Percentiles rank a stretch among this genome's conserved stretches.
Conservation (phyloP, 2,888 invertebrate species). For the Apantesis nais region DNA sequence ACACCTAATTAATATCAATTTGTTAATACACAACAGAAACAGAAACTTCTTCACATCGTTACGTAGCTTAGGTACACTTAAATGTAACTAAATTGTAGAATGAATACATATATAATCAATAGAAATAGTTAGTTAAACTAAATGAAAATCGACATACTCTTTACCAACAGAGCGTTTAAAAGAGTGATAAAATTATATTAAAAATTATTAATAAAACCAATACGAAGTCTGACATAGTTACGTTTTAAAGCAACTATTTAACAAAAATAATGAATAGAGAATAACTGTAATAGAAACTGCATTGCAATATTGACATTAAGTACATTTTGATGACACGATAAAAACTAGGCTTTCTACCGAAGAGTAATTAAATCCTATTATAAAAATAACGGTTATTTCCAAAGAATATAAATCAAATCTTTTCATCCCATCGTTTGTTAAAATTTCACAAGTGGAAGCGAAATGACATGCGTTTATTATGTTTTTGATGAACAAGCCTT, state of each 20-base stretch:
- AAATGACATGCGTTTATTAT: constrained; percentile 65
- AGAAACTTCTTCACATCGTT: background rate
- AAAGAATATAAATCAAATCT: constrained; percentile 44
- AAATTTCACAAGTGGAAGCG: constrained; percentile 38
- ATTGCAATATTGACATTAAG: constrained; percentile 48
- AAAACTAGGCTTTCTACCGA: constrained; percentile 57
- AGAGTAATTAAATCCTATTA: constrained; percentile 60
- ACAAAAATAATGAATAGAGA: too few relatives aligned
- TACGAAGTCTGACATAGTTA: background rate
- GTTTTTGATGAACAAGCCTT: constrained; percentile 59
- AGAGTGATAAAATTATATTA: too few relatives aligned
- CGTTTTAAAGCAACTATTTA: background rate
- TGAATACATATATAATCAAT: background rate
- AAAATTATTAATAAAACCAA: too few relatives aligned
- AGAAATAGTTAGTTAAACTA: background rate
- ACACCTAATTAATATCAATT: background rate
- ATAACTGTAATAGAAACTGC: constrained; percentile 55
- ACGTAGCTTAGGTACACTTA: background rate
- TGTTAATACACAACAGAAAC: background rate
- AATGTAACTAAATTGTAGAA: background rate
- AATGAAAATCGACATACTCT: background rate
- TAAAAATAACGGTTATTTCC: constrained; percentile 46
- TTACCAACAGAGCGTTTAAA: too few relatives aligned
- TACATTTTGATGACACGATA: constrained; percentile 52
- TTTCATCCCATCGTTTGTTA: constrained; percentile 52